Conservation (phyloP, 2,113 vertebrate genomes). For the Neotoma lepida region DNA sequence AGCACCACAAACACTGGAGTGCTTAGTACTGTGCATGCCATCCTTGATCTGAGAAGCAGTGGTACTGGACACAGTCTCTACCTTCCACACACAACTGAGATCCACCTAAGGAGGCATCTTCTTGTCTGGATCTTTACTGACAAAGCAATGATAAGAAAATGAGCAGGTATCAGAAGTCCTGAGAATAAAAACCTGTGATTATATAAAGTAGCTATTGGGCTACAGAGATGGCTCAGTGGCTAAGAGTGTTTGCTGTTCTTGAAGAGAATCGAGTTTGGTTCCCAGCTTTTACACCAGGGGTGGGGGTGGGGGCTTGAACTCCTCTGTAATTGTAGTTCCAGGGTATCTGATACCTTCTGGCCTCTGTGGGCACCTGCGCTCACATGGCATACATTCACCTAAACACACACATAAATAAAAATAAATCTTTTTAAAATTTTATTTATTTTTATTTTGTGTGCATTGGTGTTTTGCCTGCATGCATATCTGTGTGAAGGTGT, state of each 20-base stretch:
- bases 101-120: neutral
- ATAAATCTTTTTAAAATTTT: neutral
- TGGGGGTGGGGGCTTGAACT: neutral
- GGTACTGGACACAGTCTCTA: neutral
- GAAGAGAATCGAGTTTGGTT: neutral
- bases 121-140: neutral
- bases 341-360: neutral
- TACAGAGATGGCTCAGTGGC: neutral
- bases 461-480: neutral
- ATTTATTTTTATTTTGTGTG: neutral
- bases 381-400: neutral
- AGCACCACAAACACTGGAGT: neutral
- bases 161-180: neutral
- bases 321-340: neutral
- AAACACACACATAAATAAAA: neutral
- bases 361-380: neutral
- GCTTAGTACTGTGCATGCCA: neutral
- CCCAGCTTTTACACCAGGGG: neutral
- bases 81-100: neutral
- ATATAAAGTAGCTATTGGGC: neutral
- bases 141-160: constrained; percentile 31
- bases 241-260: neutral
- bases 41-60: neutral
- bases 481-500: neutral
- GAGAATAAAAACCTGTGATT: neutral